Base-by-base conservation (phyloP, 2,888 invertebrate genomes). In the Tinea semifulvella region DNA sequence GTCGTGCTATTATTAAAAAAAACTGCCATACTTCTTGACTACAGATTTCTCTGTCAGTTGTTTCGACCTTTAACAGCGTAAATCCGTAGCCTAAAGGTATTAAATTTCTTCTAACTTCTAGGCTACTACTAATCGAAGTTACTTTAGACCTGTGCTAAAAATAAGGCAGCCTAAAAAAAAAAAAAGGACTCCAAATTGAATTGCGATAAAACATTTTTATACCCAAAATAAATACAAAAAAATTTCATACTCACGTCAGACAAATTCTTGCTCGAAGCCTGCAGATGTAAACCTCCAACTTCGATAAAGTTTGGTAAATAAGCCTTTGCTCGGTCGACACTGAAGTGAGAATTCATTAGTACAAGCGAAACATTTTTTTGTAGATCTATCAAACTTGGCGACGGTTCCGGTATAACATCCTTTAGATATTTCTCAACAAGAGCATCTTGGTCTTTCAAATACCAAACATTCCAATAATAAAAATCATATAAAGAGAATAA, bases 201-300 rank as follows among this genome's bases (percentile, higher is more conserved):
- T n/a, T n/a, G n/a, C n/a, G n/a, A n/a, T n/a, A n/a, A n/a, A n/a
- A n/a, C n/a, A n/a, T n/a, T n/a, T n/a, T n/a, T n/a, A n/a, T n/a
- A n/a, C n/a, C n/a, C n/a, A n/a, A n/a, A n/a, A n/a, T n/a, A n/a
- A n/a, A n/a, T n/a, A n/a, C n/a, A n/a, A n/a, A n/a, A n/a, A n/a
- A n/a, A 35, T 16, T 5, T 3, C 16, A 8, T 18, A 54, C 57
- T 53, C 54, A 76, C 77, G 52, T 60, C 44, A 4, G 79, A 70
- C n/a, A 81, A 58, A 42, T 60, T 53, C 1, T 50, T 53, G 27
- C 63, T 59, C 48, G 61, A 69, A 28, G 63, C 58, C 11, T 62
- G 63, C 3, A 82, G 57, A 60, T 86, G 86, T 40, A 77, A 56
- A 18, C 86, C 86, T 13, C 85, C 86, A 42, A 86, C 71, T 53